phyloP scores from a whole-genome alignment of 2,113 vertebrate species.

The Melanotaenia duboulayi region DNA sequence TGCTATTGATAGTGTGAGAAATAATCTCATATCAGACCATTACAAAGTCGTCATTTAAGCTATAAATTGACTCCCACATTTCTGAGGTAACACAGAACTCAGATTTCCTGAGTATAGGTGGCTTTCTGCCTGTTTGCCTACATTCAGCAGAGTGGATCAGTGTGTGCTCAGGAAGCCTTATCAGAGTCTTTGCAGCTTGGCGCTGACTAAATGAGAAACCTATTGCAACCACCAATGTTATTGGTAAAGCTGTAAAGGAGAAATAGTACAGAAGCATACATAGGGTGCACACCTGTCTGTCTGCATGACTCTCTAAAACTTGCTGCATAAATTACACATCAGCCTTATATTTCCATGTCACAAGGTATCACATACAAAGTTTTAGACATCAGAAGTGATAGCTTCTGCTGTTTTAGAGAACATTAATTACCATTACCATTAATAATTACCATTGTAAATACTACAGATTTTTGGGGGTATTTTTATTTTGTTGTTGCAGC shows the following conservation, averaged over 20 bases:
- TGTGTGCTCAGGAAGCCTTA: conserved; percentile 65
- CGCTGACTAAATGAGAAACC: conserved; percentile 67
- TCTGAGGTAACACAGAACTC: conserved; percentile 37
- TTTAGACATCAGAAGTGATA: background rate
- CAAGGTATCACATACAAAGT: conserved; percentile 20
- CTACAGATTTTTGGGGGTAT: background rate
- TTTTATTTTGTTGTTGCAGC: conserved; percentile 4
- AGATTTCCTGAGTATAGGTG: conserved; percentile 38
- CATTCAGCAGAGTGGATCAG: conserved; percentile 62
- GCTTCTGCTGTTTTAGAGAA: background rate
- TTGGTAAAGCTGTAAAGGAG: conserved; percentile 64
- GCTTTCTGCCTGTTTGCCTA: conserved; percentile 44
- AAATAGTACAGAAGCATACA: conserved; percentile 58
- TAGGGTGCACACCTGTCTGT: conserved; percentile 37
- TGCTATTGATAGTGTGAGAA: conserved; percentile 25
- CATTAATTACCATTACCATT: background rate
- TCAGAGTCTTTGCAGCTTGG: conserved; percentile 72
- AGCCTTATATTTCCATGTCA: conserved; percentile 35
- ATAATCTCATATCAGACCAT: conserved; percentile 29
- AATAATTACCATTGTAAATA: background rate
- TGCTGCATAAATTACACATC: conserved; percentile 62
- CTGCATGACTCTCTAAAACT: conserved; percentile 31
- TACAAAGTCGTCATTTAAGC: conserved; percentile 40
- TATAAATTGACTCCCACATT: conserved; percentile 35
- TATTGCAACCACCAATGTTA: conserved; percentile 63